Percentiles rank a stretch among this genome's conserved stretches.
phyloP scores from a whole-genome alignment of 2,797 vertebrate species.

The Lepilemur septentrionalis region DNA sequence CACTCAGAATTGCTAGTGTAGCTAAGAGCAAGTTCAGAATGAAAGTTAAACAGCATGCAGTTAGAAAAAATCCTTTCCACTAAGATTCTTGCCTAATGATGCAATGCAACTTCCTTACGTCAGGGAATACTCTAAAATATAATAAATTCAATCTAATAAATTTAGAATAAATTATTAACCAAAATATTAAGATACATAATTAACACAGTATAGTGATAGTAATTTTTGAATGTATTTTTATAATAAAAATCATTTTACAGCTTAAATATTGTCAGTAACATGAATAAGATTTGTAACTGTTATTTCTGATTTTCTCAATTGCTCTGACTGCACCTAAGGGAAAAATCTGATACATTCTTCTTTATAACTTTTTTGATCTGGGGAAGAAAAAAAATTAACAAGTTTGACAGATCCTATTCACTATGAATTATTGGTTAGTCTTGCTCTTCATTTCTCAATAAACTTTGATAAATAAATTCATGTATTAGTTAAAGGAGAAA shows the following conservation, averaged over 20 bases:
- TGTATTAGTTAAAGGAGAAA: not conserved
- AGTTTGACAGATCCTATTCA: slow-evolving; percentile 8
- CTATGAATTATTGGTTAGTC: not conserved
- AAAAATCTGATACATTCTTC: not conserved
- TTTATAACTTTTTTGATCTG: not conserved
- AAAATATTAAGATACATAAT: slow-evolving; percentile 42
- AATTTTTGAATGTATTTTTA: not conserved
- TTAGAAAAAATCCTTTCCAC: slow-evolving; percentile 12
- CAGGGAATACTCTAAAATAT: not conserved
- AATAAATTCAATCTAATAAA: slow-evolving; percentile 31
- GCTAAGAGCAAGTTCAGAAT: slow-evolving; percentile 54
- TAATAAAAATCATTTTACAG: not conserved
- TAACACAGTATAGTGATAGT: not conserved
- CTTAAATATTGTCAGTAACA: slow-evolving; percentile 19
- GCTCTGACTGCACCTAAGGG: not conserved
- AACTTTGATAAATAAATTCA: slow-evolving; percentile 25
- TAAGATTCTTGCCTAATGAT: slow-evolving; percentile 30
- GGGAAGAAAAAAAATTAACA: not conserved
- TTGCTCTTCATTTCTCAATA: slow-evolving; percentile 37
- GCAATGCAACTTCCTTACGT: slow-evolving; percentile 32
- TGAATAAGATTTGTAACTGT: not conserved
- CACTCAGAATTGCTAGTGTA: slow-evolving; percentile 36
- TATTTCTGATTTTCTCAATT: slow-evolving; percentile 38
- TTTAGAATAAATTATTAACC: slow-evolving; percentile 45
- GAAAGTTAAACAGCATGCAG: slow-evolving; percentile 25